Evolutionary conservation across 2,797 vertebrate species (phyloP).

Genomic region (Miichthys miiuy): DNA sequence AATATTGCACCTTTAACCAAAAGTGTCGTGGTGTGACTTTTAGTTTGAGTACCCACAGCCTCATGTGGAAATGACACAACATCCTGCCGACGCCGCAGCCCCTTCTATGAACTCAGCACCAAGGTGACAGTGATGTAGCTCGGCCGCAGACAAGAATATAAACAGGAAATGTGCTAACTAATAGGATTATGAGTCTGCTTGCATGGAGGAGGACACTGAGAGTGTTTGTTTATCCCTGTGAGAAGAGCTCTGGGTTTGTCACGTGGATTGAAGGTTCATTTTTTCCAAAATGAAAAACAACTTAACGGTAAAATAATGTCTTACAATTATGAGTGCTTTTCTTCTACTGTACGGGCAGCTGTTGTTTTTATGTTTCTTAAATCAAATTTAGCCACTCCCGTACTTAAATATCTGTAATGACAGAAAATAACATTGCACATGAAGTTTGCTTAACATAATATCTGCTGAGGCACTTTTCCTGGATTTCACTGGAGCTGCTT

Average conservation of each 20-base stretch:
- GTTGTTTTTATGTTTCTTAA: neutral
- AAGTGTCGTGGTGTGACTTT: neutral
- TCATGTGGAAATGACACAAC: conserved; percentile 9
- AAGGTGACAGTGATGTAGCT: conserved; percentile 14
- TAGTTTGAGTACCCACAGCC: neutral
- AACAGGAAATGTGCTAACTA: conserved; percentile 58
- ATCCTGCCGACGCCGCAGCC: neutral
- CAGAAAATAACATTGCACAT: neutral
- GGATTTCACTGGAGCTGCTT: neutral
- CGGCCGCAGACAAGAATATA: conserved; percentile 26
- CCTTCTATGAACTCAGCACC: neutral
- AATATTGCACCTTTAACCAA: neutral
- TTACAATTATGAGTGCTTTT: neutral
- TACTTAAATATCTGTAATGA: neutral
- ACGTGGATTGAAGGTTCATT: neutral
- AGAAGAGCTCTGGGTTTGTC: neutral
- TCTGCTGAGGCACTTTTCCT: neutral
- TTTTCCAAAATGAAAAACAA: neutral
- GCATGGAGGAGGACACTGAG: neutral
- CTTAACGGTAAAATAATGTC: neutral
- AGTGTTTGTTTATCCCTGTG: neutral
- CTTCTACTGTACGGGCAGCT: neutral
- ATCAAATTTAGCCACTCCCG: too few species aligned
- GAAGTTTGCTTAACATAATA: neutral
- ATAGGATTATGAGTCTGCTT: conserved; percentile 48